Evolutionary conservation across 1,140 invertebrate genomes (phyloP).

Genomic region (Zaprionus tsacasi): DNA sequence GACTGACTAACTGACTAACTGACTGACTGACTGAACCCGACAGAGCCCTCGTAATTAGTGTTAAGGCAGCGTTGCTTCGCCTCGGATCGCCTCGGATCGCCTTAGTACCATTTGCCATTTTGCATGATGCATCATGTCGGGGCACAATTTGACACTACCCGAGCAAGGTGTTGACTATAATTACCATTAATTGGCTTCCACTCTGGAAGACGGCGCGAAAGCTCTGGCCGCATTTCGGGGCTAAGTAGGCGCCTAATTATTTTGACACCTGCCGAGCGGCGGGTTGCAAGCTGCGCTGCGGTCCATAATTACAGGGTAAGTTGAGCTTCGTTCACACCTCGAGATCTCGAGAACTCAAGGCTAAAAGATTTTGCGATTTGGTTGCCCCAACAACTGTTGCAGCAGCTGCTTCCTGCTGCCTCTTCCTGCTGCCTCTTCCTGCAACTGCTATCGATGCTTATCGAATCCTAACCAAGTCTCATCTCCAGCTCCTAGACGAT

Average conservation of each 20-base stretch:
- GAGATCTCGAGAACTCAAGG: slow-evolving; percentile 35
- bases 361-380: slow-evolving; percentile 55
- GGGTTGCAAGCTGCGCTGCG: slow-evolving; percentile 23
- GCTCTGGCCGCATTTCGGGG: slow-evolving; percentile 9
- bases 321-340: slow-evolving; percentile 55
- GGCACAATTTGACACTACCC: slow-evolving; percentile 74
- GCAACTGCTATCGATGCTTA: slow-evolving; percentile 54
- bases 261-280: slow-evolving; percentile 72
- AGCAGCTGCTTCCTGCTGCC: slow-evolving; percentile 53
- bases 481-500: slow-evolving; percentile 49
- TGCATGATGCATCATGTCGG: slow-evolving; percentile 68
- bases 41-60: slow-evolving; percentile 64
- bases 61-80: slow-evolving; percentile 1
- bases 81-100: neutral
- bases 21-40: slow-evolving; percentile 35
- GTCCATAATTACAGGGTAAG: slow-evolving; percentile 72
- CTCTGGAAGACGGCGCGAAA: slow-evolving; percentile 29
- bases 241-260: slow-evolving; percentile 81
- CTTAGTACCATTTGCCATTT: slow-evolving; percentile 72
- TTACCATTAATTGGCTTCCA: slow-evolving; percentile 67
- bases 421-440: slow-evolving; percentile 46
- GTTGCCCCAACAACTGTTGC: slow-evolving; percentile 25
- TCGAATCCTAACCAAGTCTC: slow-evolving; percentile 52
- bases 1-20: slow-evolving; percentile 46
- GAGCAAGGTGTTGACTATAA: slow-evolving; percentile 81